phyloP scores from a whole-genome alignment of 2,888 invertebrate genomes.

The Zygogramma bicolorata region DNA sequence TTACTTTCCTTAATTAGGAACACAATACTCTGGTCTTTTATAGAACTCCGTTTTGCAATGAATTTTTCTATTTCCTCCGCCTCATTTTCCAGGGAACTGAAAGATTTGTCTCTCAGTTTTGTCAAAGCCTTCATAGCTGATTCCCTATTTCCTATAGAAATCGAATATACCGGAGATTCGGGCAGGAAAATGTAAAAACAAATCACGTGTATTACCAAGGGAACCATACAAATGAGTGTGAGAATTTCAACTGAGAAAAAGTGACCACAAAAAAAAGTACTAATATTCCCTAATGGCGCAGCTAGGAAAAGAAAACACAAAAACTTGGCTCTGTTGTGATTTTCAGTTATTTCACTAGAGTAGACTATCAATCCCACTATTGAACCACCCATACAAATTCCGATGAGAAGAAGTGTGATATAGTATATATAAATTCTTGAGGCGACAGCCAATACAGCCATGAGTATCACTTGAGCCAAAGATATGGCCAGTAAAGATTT shows the following conservation, averaged over 20 bases:
- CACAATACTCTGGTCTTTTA: too few species aligned
- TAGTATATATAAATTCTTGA: neutral
- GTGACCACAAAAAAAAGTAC: slow-evolving; percentile 49
- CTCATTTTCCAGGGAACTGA: neutral
- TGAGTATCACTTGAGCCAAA: neutral
- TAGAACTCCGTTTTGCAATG: too few species aligned
- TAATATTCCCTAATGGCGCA: slow-evolving; percentile 45
- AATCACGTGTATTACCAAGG: slow-evolving; percentile 42
- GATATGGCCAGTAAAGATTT: neutral
- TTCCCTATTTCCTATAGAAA: slow-evolving; percentile 6
- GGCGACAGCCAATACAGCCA: neutral
- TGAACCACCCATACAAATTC: neutral
- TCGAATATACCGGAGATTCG: slow-evolving; percentile 15
- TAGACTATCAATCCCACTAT: neutral
- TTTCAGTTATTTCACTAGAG: slow-evolving; percentile 87
- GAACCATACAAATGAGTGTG: slow-evolving; percentile 43
- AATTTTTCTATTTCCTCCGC: too few species aligned
- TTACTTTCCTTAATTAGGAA: too few species aligned
- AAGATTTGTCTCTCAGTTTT: slow-evolving; percentile 17
- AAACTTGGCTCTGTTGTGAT: slow-evolving; percentile 81
- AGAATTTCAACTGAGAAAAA: slow-evolving; percentile 42
- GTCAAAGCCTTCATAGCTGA: neutral
- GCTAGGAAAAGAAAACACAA: slow-evolving; percentile 62
- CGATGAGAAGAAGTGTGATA: neutral
- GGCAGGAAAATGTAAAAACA: slow-evolving; percentile 28